phyloP scores from a whole-genome alignment of 2,888 invertebrate genomes.

The Caenorhabditis sinica region DNA sequence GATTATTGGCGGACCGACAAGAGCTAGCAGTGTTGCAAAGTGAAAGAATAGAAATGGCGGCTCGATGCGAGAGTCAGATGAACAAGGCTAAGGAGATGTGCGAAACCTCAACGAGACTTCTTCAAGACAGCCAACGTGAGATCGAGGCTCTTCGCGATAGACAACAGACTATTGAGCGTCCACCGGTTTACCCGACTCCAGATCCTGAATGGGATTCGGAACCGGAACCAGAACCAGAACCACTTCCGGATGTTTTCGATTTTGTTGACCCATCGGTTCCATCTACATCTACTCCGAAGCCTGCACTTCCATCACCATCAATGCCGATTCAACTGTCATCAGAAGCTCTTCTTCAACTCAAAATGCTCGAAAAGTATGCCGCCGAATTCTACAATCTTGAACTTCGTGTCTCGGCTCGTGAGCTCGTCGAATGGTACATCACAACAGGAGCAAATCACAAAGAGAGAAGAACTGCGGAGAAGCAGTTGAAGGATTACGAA shows the following conservation, averaged over 20 bases:
- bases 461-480: conserved; percentile 39
- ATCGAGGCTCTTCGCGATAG: conserved; percentile 2
- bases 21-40: background rate
- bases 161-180: background rate
- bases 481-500: conserved; percentile 43
- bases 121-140: conserved; percentile 22
- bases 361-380: background rate
- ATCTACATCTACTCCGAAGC: background rate
- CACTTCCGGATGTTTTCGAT: background rate
- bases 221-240: background rate
- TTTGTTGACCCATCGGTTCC: background rate
- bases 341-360: background rate
- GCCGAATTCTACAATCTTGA: conserved; percentile 3
- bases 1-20: background rate
- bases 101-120: conserved; percentile 8
- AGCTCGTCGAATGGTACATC: conserved; percentile 7
- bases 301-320: background rate
- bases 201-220: background rate
- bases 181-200: conserved; percentile 2
- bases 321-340: background rate
- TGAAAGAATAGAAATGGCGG: conserved; percentile 8
- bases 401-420: conserved; percentile 7
- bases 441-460: conserved; percentile 28
- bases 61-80: conserved; percentile 27
- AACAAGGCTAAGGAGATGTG: conserved; percentile 20